These are phyloP conservation scores for Pinna nobilis DNA, from an alignment of 1,140 invertebrate genomes.

Conservation along the genomic window DNA sequence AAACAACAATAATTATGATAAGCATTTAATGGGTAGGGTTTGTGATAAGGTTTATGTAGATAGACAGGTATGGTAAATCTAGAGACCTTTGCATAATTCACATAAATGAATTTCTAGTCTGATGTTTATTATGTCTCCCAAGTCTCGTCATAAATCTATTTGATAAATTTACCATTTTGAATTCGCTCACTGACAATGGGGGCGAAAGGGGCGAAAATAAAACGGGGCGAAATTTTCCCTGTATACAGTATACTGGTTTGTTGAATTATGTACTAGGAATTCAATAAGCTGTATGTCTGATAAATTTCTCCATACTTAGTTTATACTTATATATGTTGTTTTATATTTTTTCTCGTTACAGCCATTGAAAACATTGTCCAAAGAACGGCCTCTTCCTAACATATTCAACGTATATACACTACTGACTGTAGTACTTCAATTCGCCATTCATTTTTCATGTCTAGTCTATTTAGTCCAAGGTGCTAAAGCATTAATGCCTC, in stretches of 20 bases:
- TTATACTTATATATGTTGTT: not conserved
- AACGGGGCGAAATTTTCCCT: no score
- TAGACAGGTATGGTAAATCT: no score
- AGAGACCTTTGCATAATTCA: no score
- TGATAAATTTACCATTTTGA: no score
- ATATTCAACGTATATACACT: conserved; percentile 99
- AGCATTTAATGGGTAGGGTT: no score
- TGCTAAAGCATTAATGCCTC: conserved; percentile 61
- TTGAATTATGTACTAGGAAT: not conserved
- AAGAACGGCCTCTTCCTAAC: conserved; percentile 96
- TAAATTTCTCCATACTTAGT: not conserved
- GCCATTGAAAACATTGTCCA: conserved; percentile 95
- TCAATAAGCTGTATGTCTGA: not conserved
- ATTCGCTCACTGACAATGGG: no score
- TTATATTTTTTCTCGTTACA: conserved; percentile 75
- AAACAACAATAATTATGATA: no score
- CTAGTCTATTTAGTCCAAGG: conserved; percentile 89
- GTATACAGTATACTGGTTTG: not conserved
- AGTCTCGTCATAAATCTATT: no score
- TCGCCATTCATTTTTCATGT: conserved; percentile 94
- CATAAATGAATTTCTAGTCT: no score
- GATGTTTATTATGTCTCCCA: no score
- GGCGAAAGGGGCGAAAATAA: no score
- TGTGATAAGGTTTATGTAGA: no score
- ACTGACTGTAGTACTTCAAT: conserved; percentile 95